Evolutionary conservation across 2,113 vertebrate species (phyloP), one percentile per base, ranked within the genome.

Genomic region (Aythya baeri): DNA sequence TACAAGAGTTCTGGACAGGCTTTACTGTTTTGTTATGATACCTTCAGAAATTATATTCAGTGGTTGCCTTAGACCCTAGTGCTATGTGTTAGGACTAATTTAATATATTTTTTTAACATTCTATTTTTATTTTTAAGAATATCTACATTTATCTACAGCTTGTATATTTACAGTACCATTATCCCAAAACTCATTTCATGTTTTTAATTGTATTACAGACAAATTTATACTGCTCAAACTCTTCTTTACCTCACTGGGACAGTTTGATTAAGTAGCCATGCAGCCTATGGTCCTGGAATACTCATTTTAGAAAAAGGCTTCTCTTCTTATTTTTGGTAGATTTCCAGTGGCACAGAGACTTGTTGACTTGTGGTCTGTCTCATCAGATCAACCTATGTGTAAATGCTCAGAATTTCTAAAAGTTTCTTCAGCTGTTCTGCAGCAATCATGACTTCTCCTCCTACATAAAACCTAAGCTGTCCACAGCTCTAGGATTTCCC

Each of bases 241-340:
- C n/a, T 76, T 9, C 13, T 83, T 93, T 80, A 8, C 46, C 77
- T 77, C 43, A 27, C 22, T 52, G 15, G 16, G 70, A 17, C 11
- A 38, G 17, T 61, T 82, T 81, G 26, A 26, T 65, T 52, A 50
- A 79, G 62, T 61, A 82, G 34, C 7, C 31, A 16, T 13, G 23
- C 36, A 86, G 26, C 8, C 36, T 62, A 11, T 0, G 1, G 61
- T 74, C 34, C 38, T 46, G 25, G 23, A 84, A 70, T 0, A 0
- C 9, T 29, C 14, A 18, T 57, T 49, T 87, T 12, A 41, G 29
- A 22, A 66, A 75, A 77, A 62, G 5, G 17, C 7, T 79, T 3
- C 44, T 54, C 22, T 62, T 36, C 26, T 68, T 76, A 26, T n/a
- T 71, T 95, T 85, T 71, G 4, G 43, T 74, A n/a, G 31, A 32